These are phyloP conservation scores for Sterrhoptilus dennistouni DNA, from an alignment of 2,113 vertebrate species.

Conservation along the genomic window DNA sequence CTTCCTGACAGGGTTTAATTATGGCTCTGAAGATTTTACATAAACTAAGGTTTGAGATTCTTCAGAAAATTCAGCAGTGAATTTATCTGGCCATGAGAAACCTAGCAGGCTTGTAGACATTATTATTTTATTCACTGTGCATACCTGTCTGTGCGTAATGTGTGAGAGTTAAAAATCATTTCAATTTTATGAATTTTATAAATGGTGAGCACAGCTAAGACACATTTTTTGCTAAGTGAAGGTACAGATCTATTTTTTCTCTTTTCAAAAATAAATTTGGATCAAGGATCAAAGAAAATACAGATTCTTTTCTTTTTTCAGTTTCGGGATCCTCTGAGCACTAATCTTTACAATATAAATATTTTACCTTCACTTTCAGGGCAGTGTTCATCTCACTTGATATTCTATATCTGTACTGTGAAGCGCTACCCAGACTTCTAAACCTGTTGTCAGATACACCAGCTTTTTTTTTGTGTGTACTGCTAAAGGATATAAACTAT, in stretches of 20 bases:
- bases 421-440: neutral
- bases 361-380: neutral
- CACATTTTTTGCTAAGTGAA: neutral
- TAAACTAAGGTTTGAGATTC: neutral
- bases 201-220: neutral
- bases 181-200: neutral
- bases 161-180: neutral
- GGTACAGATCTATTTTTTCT: neutral
- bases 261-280: neutral
- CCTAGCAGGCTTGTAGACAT: neutral
- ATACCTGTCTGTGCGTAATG: rapidly evolving
- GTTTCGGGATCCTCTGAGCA: neutral
- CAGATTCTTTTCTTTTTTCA: neutral
- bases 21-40: neutral
- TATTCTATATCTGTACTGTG: neutral
- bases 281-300: neutral
- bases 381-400: neutral
- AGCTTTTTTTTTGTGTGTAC: neutral
- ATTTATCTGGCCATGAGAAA: neutral
- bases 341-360: neutral
- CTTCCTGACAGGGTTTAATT: slow-evolving; percentile 34
- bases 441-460: neutral
- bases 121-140: neutral
- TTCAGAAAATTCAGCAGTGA: neutral
- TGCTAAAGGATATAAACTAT: neutral